A percentile compares a stretch with the other conserved stretches of the same genome.
phyloP scores from a whole-genome alignment of 2,113 vertebrate genomes.

The Alouatta palliata region DNA sequence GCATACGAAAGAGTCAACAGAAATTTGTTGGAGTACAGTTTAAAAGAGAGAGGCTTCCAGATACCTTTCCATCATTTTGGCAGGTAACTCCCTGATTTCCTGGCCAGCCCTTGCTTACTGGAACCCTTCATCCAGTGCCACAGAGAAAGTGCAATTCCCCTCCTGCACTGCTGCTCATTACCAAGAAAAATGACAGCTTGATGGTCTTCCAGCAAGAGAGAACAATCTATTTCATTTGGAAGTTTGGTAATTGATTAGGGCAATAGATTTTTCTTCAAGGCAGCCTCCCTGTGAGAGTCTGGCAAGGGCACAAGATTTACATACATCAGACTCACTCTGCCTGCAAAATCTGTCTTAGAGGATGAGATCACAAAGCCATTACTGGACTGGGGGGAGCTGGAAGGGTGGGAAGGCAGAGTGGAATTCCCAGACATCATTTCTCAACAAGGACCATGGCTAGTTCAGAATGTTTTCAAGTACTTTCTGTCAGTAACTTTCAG shows the following conservation, averaged over 20 bases:
- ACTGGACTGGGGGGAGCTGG: conserved; percentile 8
- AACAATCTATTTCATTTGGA: conserved; percentile 75
- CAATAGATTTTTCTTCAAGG: conserved; percentile 80
- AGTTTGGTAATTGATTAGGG: conserved; percentile 81
- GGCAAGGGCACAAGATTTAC: conserved; percentile 75
- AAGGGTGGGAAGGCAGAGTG: conserved; percentile 44
- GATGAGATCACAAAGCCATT: conserved; percentile 78
- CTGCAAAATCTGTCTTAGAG: conserved; percentile 67
- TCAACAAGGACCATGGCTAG: conserved; percentile 53
- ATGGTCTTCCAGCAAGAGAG: conserved; percentile 75
- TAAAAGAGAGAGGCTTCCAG: conserved; percentile 56
- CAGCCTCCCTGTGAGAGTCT: conserved; percentile 69
- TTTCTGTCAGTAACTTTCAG: conserved; percentile 48
- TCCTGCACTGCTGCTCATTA: conserved; percentile 69
- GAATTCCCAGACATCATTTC: conserved; percentile 78
- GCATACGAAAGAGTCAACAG: conserved; percentile 20
- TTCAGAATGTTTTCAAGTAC: conserved; percentile 52
- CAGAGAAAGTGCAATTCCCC: conserved; percentile 38
- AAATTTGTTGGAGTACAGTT: conserved; percentile 31
- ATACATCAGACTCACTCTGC: conserved; percentile 70
- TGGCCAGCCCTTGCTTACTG: conserved; percentile 62
- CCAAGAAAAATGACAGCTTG: conserved; percentile 61
- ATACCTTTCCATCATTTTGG: conserved; percentile 68
- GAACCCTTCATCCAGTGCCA: conserved; percentile 64
- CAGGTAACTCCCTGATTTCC: conserved; percentile 63